Evolutionary conservation across 2,888 invertebrate genomes (phyloP).

Genomic region (Ophion costatus): DNA sequence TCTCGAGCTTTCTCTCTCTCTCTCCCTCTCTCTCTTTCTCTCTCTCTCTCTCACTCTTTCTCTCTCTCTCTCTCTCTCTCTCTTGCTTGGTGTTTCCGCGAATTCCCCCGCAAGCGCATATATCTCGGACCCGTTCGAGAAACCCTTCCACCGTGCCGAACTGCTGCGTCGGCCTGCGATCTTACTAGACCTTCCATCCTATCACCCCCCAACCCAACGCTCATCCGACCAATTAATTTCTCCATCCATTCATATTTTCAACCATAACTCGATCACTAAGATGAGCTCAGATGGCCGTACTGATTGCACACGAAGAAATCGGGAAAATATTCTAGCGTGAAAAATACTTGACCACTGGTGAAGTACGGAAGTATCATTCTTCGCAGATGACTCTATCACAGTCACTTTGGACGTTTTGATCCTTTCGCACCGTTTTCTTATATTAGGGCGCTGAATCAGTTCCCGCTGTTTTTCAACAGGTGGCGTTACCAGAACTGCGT

Average conservation of each 20-base stretch:
- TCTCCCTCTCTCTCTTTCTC: constrained; percentile 32
- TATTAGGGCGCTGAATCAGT: too few relatives aligned
- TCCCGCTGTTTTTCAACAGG: too few relatives aligned
- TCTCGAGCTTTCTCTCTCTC: constrained; percentile 41
- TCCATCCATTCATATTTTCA: constrained; percentile 31
- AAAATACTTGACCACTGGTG: too few relatives aligned
- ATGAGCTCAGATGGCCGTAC: background rate
- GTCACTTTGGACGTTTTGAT: background rate
- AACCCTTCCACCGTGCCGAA: constrained; percentile 63
- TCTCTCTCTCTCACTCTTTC: constrained; percentile 22
- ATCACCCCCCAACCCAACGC: constrained; percentile 28
- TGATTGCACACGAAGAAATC: background rate
- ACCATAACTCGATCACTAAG: background rate
- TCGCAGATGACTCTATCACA: background rate
- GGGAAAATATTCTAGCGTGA: background rate
- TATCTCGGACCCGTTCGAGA: constrained; percentile 62
- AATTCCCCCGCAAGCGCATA: constrained; percentile 40
- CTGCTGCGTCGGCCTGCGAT: constrained; percentile 61
- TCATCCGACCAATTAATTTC: constrained; percentile 49
- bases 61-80: constrained; percentile 46
- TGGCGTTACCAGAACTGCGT: too few relatives aligned
- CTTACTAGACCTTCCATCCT: constrained; percentile 47
- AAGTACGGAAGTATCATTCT: background rate
- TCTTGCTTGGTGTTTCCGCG: constrained; percentile 51
- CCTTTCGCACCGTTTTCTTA: background rate